Conservation (phyloP, 2,797 vertebrate species). For the Danio tinwini region DNA sequence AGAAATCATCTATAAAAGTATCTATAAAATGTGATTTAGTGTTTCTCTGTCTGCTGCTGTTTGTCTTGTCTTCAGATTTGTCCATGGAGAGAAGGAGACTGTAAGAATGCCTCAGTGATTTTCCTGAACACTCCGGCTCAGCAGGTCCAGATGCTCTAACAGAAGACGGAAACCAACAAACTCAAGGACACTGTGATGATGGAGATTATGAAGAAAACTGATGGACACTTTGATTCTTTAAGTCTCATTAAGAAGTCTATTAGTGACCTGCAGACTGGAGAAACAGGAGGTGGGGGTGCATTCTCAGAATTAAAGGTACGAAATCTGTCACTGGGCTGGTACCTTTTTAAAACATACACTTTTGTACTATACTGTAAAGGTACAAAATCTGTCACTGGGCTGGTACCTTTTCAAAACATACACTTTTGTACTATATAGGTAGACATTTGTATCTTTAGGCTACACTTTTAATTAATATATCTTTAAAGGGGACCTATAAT, state of each 20-base stretch:
- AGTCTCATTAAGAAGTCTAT: neutral
- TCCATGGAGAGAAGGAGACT: slow-evolving; percentile 48
- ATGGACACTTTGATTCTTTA: neutral
- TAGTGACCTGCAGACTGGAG: neutral
- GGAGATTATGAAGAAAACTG: neutral
- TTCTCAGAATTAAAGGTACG: too few species aligned
- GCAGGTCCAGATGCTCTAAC: slow-evolving; percentile 50
- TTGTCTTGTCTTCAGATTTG: slow-evolving; percentile 54
- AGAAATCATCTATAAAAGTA: too few species aligned
- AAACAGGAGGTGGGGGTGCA: neutral
- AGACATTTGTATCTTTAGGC: too few species aligned
- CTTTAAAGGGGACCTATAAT: too few species aligned
- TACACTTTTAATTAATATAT: too few species aligned
- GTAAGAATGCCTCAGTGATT: slow-evolving; percentile 56
- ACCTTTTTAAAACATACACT: too few species aligned
- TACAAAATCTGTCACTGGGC: too few species aligned
- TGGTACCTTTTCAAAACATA: too few species aligned
- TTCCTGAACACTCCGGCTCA: slow-evolving; percentile 64
- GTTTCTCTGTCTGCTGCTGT: neutral
- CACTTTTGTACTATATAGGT: too few species aligned
- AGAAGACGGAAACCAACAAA: neutral
- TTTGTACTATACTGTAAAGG: too few species aligned
- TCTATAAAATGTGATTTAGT: too few species aligned
- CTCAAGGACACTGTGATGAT: neutral
- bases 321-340: too few species aligned